Percentiles rank a stretch among this genome's conserved stretches.
Conservation (phyloP, 2,888 invertebrate genomes). For the Plagodis pulveraria region DNA sequence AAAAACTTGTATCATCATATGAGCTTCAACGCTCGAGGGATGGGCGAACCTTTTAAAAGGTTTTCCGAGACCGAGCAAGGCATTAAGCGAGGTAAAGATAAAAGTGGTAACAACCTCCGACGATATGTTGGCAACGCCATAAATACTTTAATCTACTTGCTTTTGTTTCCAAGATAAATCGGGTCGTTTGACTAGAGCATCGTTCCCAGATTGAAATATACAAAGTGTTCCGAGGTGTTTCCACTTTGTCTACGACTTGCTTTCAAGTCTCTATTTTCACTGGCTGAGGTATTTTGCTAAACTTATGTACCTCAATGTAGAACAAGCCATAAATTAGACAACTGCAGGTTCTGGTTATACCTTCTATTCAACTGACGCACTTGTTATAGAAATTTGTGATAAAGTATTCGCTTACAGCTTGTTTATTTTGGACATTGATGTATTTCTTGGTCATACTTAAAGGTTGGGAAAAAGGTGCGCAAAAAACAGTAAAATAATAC, state of each 20-base stretch:
- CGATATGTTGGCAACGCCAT: slow-evolving; percentile 69
- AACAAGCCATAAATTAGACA: slow-evolving; percentile 23
- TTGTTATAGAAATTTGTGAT: slow-evolving; percentile 16
- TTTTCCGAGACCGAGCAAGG: slow-evolving; percentile 64
- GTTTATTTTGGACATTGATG: slow-evolving; percentile 14
- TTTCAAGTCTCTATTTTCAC: slow-evolving; percentile 38
- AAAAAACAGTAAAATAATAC: neutral
- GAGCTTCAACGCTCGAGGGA: slow-evolving; percentile 65
- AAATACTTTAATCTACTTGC: slow-evolving; percentile 75
- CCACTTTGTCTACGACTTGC: slow-evolving; percentile 55
- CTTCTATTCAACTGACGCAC: slow-evolving; percentile 8
- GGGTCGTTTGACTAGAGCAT: slow-evolving; percentile 68
- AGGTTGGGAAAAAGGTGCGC: neutral
- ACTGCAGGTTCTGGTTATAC: slow-evolving; percentile 5
- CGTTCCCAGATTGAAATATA: slow-evolving; percentile 65
- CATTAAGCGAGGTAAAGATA: slow-evolving; percentile 75
- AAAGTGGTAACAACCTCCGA: slow-evolving; percentile 66
- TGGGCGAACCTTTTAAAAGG: slow-evolving; percentile 75
- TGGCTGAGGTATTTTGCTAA: slow-evolving; percentile 29
- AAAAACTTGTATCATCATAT: slow-evolving; percentile 51
- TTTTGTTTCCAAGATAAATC: slow-evolving; percentile 76
- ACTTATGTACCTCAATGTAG: slow-evolving; percentile 19
- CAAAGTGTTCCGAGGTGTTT: slow-evolving; percentile 48
- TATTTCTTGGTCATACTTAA: slow-evolving; percentile 7
- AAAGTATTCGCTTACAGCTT: slow-evolving; percentile 8